Conservation (phyloP, 1,140 invertebrate species). For the Drosophila erecta region DNA sequence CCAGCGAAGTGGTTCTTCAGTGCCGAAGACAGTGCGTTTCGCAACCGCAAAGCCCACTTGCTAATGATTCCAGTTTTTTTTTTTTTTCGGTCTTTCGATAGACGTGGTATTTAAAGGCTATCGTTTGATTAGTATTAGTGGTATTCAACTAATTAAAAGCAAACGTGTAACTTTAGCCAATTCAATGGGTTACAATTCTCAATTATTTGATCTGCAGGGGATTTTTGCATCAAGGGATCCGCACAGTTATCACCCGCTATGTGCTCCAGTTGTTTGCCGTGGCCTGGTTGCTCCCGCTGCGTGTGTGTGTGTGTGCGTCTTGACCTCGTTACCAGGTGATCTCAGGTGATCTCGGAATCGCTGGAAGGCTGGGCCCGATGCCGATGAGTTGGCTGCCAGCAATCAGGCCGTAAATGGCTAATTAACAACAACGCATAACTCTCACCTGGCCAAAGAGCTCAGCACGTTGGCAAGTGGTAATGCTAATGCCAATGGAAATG, state of each 20-base stretch:
- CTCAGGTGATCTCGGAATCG: slow-evolving; percentile 30
- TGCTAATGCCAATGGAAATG: slow-evolving; percentile 51
- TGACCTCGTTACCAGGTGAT: slow-evolving; percentile 61
- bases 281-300: slow-evolving; percentile 40
- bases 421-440: slow-evolving; percentile 81
- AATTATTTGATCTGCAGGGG: background rate
- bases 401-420: slow-evolving; percentile 78
- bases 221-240: slow-evolving; percentile 7
- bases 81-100: background rate
- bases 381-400: slow-evolving; percentile 29
- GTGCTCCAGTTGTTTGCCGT: slow-evolving; percentile 34
- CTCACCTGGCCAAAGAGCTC: slow-evolving; percentile 60
- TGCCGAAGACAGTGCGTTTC: slow-evolving; percentile 31
- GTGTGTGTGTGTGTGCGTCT: slow-evolving; percentile 11
- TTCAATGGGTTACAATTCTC: background rate
- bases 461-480: slow-evolving; percentile 27
- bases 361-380: slow-evolving; percentile 10
- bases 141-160: slow-evolving; percentile 8
- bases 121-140: background rate
- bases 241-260: slow-evolving; percentile 15
- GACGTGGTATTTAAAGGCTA: background rate
- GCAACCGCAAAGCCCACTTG: slow-evolving; percentile 2
- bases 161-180: background rate
- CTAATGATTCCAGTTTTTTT: background rate
- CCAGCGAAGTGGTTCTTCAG: slow-evolving; percentile 23